phyloP scores from a whole-genome alignment of 2,113 vertebrate genomes.

The Anoura caudifer region DNA sequence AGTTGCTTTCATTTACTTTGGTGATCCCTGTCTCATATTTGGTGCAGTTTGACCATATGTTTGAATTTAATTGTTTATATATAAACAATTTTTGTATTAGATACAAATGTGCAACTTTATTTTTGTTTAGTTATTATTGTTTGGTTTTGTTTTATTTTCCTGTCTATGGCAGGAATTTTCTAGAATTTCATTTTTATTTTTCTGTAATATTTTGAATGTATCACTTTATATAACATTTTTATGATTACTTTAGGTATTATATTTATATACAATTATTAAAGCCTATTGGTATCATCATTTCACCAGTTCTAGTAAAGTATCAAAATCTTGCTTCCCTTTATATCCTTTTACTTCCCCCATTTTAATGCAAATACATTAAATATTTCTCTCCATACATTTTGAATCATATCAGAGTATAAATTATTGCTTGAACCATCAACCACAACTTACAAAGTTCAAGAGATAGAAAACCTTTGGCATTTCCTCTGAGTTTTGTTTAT shows the following conservation, averaged over 20 bases:
- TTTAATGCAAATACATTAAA: background rate
- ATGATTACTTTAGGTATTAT: background rate
- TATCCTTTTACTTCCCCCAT: background rate
- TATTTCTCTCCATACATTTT: background rate
- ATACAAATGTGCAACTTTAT: background rate
- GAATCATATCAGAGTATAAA: background rate
- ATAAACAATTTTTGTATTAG: background rate
- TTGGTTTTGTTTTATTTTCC: background rate
- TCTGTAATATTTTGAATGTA: background rate
- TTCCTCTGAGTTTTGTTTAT: background rate
- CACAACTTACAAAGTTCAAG: background rate
- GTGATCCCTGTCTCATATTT: background rate
- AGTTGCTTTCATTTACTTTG: background rate
- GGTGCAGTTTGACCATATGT: background rate
- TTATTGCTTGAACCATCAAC: background rate
- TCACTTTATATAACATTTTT: background rate
- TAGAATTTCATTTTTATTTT: background rate
- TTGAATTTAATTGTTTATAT: background rate
- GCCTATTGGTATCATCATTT: background rate
- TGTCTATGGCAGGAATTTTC: background rate
- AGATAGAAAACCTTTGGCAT: background rate
- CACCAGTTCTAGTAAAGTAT: background rate
- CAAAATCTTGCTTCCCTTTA: background rate
- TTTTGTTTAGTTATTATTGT: background rate
- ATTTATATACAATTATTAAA: background rate